Percentiles rank a stretch among this genome's conserved stretches.
Evolutionary conservation across 1,140 invertebrate genomes (phyloP).

Genomic region (Lamellibrachia luymesi): DNA sequence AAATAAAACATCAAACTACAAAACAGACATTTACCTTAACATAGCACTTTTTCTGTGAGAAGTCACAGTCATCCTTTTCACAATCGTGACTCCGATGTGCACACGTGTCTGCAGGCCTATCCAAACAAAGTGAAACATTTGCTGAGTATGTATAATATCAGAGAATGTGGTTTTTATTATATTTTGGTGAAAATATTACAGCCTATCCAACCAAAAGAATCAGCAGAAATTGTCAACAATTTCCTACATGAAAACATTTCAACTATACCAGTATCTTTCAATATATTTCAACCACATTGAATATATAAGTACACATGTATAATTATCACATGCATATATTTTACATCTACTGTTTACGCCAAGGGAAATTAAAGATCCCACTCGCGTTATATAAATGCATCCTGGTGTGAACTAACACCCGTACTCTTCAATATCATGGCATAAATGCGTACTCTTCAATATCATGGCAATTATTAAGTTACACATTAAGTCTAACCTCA

Average conservation of each 20-base stretch:
- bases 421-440: not conserved
- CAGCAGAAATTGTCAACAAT: not conserved
- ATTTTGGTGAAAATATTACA: not conserved
- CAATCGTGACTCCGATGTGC: no score
- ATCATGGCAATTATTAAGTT: not conserved
- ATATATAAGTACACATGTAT: not conserved
- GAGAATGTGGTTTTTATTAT: no score
- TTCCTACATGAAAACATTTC: not conserved
- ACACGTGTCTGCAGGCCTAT: no score
- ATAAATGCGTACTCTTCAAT: no score
- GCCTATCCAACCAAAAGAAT: not conserved
- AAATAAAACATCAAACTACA: no score
- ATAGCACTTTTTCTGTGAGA: no score
- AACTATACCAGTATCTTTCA: not conserved
- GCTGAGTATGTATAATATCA: no score
- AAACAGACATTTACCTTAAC: no score
- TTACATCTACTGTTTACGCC: no score
- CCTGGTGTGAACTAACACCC: not conserved
- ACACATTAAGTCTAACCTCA: no score
- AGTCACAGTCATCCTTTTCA: no score
- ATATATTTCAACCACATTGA: not conserved
- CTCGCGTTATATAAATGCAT: not conserved
- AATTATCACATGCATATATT: not conserved
- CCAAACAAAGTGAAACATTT: no score
- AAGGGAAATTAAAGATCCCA: not conserved